A percentile compares a stretch with the other conserved stretches of the same genome.
Evolutionary conservation across 2,888 invertebrate genomes (phyloP).

Genomic region (Anoplius nigerrimus): DNA sequence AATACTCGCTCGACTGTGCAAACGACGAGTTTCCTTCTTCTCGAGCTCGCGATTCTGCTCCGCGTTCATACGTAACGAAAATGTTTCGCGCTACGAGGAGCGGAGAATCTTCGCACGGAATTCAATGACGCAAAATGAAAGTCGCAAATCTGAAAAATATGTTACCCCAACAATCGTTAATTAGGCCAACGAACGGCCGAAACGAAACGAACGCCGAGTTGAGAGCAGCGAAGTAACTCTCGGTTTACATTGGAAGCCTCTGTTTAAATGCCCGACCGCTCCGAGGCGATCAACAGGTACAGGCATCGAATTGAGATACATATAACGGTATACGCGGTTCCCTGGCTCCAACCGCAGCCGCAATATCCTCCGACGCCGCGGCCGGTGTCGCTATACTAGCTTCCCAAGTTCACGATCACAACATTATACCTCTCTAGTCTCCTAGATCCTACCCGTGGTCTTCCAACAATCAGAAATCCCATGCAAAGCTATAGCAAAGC

Average conservation of each 20-base stretch:
- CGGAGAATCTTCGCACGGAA: too few relatives aligned
- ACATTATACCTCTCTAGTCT: too few relatives aligned
- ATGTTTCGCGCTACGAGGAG: too few relatives aligned
- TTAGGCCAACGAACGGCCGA: too few relatives aligned
- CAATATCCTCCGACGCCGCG: background rate
- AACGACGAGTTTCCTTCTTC: constrained; percentile 17
- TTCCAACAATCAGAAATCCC: background rate
- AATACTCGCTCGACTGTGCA: constrained; percentile 4
- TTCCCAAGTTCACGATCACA: too few relatives aligned
- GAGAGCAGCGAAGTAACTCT: too few relatives aligned
- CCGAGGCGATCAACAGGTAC: constrained; percentile 49
- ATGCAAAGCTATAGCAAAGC: background rate
- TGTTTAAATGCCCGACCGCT: constrained; percentile 30
- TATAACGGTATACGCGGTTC: constrained; percentile 49
- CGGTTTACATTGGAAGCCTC: background rate
- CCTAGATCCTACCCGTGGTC: too few relatives aligned
- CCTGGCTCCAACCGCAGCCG: constrained; percentile 28
- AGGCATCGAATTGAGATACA: constrained; percentile 18
- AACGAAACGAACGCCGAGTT: too few relatives aligned
- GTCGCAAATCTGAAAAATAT: too few relatives aligned
- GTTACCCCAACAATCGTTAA: too few relatives aligned
- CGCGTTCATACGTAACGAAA: constrained; percentile 22
- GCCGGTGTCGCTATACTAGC: background rate
- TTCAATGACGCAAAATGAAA: too few relatives aligned
- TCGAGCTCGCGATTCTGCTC: background rate